Base-by-base conservation (phyloP, 2,888 invertebrate genomes). In the Drosophila quinaria region DNA sequence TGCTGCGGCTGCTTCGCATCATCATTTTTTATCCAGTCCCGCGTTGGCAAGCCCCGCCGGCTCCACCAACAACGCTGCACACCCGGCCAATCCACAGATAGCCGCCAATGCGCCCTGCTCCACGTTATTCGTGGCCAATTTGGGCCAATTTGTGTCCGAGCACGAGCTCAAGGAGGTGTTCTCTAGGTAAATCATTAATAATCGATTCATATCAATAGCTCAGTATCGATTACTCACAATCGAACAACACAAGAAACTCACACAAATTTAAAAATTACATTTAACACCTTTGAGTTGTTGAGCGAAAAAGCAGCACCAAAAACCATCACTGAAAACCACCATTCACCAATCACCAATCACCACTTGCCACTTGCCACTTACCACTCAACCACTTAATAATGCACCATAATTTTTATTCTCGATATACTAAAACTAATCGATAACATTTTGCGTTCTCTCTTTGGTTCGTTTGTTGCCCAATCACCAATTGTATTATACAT, bases 161-260 rank as follows among this genome's bases (percentile, higher is more conserved):
- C 98, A 99, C 92, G 99, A 99, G 94, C 96, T 99, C 88, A 98
- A 98, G 94, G 98, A 98, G 94, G 97, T 99, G 92, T 98, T 99
- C 94, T 97, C 97, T 95, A 98, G 98, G 98, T 98, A 85, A 85
- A 59, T 80, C 39, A 42, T 52, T n/a, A 5, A 33, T 42, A 4
- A 22, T n/a, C 25, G 42, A 44, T 22, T 11, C 22, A 22, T 44
- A 22, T 8, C 15, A 25, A n/a, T 15, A 17, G 39, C 31, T 0
- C 11, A 9, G 10, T 49, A 52, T 17, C 46, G 52, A 51, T 42
- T 33, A 70, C 15, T 19, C 10, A 35, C 13, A 11, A 49, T 17
- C 42, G 52, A 47, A 51, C 25, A 46, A 22, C 29, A 39, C 29
- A 65, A 70, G 44, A 75, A n/a, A 46, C n/a, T n/a, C 22, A 35